A percentile compares a stretch with the other conserved stretches of the same genome.
These are phyloP conservation scores for Murina feae DNA, from an alignment of 2,113 vertebrate species.

Conservation along the genomic window DNA sequence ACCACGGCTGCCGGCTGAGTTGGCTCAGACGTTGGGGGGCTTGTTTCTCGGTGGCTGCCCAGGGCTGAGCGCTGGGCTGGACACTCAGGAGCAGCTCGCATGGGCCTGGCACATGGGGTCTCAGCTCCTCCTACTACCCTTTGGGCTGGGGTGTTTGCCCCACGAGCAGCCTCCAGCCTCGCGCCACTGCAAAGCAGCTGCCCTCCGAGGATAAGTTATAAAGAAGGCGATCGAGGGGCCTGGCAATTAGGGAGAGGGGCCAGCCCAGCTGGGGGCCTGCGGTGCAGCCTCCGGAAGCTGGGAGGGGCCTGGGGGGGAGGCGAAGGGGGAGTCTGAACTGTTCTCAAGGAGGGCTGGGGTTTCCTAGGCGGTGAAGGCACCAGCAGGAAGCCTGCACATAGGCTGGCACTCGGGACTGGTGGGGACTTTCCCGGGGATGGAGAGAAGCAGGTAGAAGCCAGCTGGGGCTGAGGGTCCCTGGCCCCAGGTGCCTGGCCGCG, in stretches of 20 bases:
- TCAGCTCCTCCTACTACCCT: not conserved
- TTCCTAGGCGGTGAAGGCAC: not conserved
- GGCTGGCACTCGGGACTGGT: not conserved
- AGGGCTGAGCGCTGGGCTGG: not conserved
- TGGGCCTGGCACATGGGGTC: not conserved
- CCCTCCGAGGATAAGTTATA: not conserved
- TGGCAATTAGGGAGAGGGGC: not conserved
- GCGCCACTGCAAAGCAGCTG: not conserved
- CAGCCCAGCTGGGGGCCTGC: too few relatives aligned
- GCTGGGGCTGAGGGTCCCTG: not conserved
- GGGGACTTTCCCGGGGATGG: not conserved
- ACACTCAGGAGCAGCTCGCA: not conserved
- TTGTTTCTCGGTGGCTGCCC: not conserved
- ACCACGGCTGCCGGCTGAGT: conserved; percentile 26
- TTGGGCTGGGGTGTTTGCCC: not conserved
- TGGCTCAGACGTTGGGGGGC: not conserved
- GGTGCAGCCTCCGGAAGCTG: not conserved
- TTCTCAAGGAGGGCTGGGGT: not conserved
- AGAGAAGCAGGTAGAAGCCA: not conserved
- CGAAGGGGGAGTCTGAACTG: not conserved
- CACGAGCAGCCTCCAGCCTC: not conserved
- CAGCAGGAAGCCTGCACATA: not conserved
- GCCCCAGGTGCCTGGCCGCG: not conserved
- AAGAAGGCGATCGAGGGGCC: not conserved
- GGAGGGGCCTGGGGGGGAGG: not conserved